A percentile compares a stretch with the other conserved stretches of the same genome.
These are phyloP conservation scores for Catostomus latipinnis DNA, from an alignment of 2,797 vertebrate species.

Conservation along the genomic window DNA sequence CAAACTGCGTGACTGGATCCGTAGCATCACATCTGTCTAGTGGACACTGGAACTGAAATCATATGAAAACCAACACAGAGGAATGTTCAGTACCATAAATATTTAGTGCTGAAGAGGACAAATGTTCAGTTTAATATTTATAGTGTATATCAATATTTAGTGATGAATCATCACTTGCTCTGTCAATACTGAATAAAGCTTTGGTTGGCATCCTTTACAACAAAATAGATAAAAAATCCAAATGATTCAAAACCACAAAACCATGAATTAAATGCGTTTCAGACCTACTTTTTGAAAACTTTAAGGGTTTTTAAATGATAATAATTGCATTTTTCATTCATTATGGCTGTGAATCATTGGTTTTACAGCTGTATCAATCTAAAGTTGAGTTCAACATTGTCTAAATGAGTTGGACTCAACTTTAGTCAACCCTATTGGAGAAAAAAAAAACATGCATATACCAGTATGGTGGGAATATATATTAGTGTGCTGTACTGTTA, in stretches of 20 bases:
- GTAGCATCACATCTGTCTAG: slow-evolving; percentile 56
- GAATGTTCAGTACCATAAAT: not conserved
- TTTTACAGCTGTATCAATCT: not conserved
- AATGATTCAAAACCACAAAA: not conserved
- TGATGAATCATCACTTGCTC: not conserved
- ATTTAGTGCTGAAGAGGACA: slow-evolving; percentile 2
- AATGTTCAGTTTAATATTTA: not conserved
- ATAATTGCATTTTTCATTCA: not conserved
- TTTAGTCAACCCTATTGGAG: not conserved
- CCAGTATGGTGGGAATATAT: not conserved
- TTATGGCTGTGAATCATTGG: not conserved
- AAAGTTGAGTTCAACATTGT: not conserved
- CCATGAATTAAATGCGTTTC: not conserved
- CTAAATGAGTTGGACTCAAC: not conserved
- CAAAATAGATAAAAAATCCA: not conserved
- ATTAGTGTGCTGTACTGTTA: slow-evolving; percentile 3
- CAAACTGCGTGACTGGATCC: slow-evolving; percentile 79
- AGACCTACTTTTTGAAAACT: not conserved
- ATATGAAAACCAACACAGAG: slow-evolving; percentile 23
- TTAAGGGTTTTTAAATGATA: not conserved
- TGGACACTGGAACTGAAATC: slow-evolving; percentile 12
- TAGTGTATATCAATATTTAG: not conserved
- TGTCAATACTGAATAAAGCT: not conserved
- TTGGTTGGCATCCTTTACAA: not conserved
- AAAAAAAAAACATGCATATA: slow-evolving; percentile 6